phyloP scores from a whole-genome alignment of 2,888 invertebrate genomes.

The Glaucopsyche alexis region DNA sequence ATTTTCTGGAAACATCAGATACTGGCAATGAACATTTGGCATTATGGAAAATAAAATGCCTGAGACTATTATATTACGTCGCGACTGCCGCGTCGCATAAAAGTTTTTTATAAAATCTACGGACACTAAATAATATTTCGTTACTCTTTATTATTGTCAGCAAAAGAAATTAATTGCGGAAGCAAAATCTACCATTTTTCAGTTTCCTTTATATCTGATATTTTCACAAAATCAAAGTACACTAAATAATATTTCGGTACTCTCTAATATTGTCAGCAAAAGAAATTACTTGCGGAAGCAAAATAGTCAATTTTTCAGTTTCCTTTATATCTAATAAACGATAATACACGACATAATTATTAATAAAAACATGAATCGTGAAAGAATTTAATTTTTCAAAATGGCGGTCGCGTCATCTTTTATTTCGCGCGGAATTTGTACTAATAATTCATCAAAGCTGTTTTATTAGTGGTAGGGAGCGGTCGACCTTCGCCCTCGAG shows the following conservation, averaged over 20 bases:
- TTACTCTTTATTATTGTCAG: neutral
- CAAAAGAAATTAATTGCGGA: neutral
- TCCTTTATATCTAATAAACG: neutral
- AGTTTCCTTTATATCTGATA: neutral
- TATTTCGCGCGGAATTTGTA: constrained; percentile 23
- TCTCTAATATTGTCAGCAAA: neutral
- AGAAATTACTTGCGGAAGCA: neutral
- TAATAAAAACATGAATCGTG: neutral
- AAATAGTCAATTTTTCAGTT: neutral
- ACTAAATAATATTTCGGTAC: neutral
- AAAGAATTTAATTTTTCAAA: constrained; percentile 10
- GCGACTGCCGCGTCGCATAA: too few relatives aligned
- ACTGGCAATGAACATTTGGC: too few relatives aligned
- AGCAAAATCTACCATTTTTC: neutral
- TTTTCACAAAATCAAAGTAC: neutral
- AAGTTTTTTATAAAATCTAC: too few relatives aligned
- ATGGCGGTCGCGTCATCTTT: constrained; percentile 1
- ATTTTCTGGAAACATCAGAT: too few relatives aligned
- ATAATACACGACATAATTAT: neutral
- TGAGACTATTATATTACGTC: too few relatives aligned
- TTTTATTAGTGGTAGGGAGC: constrained; percentile 33
- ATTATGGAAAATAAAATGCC: too few relatives aligned
- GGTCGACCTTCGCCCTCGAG: constrained; percentile 33
- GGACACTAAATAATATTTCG: neutral
- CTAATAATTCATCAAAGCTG: constrained; percentile 35